Base-by-base conservation (phyloP, 2,888 invertebrate species). In the Hyppa rectilinea region DNA sequence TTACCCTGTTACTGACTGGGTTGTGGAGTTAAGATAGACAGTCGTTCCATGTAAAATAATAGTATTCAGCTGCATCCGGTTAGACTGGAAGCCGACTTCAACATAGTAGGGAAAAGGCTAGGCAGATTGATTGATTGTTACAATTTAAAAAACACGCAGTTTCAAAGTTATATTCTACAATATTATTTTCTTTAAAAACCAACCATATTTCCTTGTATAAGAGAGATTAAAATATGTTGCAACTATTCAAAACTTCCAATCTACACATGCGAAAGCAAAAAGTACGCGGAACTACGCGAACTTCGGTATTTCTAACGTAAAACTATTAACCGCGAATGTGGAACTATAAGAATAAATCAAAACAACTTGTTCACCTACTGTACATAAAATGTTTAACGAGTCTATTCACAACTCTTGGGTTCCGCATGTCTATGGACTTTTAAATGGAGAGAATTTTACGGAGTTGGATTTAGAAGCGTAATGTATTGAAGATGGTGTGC, bases 261-360 rank as follows among this genome's bases (percentile, higher is more conserved):
- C 72, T 55, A 64, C 70, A 70, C 45, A 65, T 70, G 72, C 56
- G 36, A 65, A 56, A 67, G 60, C 38, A 68, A 58, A 71, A 74
- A 74, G 66, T 75, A 50, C 20, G 53, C 36, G 31, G n/a, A n/a
- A n/a, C n/a, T n/a, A n/a, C n/a, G n/a, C 52, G 31, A 77, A 78
- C 69, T 82, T 77, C 43, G 14, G 58, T 68, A 73, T 78, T 78
- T 78, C 61, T 74, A 75, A 76, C 55, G 72, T 55, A 65, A 81
- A 84, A 81, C 72, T 79, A 83, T 86, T 81, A 82, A 82, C 79
- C 63, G 64, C 79, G 69, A 77, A 73, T 70, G 67, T 53, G 31
- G 17, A 87, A 87, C 87, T 87, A 85, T 84, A 73, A 81, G 84
- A 83, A 87, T 87, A 87, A 86, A 87, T 87, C 87, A 84, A 81